Conservation (phyloP, 2,113 vertebrate genomes). For the Lycocorax pyrrhopterus region DNA sequence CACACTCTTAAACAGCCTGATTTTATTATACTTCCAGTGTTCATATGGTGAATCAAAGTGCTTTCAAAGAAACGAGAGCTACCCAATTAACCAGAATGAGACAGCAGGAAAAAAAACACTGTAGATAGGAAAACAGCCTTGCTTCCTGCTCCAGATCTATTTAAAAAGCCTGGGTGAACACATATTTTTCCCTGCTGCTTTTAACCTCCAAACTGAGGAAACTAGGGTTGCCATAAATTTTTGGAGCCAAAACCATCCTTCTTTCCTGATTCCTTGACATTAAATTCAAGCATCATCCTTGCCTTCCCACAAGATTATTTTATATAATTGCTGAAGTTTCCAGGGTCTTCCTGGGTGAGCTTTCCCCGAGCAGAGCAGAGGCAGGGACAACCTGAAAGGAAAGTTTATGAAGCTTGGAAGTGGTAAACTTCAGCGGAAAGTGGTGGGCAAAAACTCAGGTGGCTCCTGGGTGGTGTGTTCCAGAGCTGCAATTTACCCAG, state of each 20-base stretch:
- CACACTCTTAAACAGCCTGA: slow-evolving; percentile 55
- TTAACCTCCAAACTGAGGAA: background rate
- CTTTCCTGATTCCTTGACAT: background rate
- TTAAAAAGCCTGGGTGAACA: background rate
- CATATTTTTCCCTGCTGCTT: background rate
- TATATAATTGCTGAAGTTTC: background rate
- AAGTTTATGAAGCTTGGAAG: background rate
- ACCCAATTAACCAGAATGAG: slow-evolving; percentile 42
- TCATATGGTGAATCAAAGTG: slow-evolving; percentile 37
- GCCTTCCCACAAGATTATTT: rapidly evolving
- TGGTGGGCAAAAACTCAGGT: background rate
- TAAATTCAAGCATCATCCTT: background rate
- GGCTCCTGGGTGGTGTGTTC: background rate
- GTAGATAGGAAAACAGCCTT: background rate
- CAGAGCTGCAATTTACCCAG: background rate
- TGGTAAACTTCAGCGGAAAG: background rate
- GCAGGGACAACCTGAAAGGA: background rate
- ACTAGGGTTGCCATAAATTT: background rate
- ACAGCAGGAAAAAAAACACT: background rate
- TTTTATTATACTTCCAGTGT: slow-evolving; percentile 49
- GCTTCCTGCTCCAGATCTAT: background rate
- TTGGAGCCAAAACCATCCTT: background rate
- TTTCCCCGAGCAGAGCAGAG: background rate
- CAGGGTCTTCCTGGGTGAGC: background rate
- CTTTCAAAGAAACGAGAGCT: slow-evolving; percentile 39